Evolutionary conservation across 1,140 invertebrate genomes (phyloP), one percentile per base, ranked within the genome.

Genomic region (Drosophila ercepeae): DNA sequence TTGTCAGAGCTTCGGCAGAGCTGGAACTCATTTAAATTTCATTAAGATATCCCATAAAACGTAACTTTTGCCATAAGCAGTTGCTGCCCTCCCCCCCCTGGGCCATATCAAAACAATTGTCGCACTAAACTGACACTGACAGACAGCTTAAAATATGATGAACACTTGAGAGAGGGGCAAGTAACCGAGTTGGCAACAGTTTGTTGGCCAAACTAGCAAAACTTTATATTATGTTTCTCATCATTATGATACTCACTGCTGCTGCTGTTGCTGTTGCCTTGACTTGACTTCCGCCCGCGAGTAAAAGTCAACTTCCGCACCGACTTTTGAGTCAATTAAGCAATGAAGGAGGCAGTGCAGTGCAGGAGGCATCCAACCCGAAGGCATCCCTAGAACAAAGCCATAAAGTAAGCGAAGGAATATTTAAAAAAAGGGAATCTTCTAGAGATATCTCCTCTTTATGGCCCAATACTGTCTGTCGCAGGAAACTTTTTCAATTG

Each of bases 291-390:
- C 78, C 78, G 78, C 52, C 69, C 63, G 69, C 75, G 69, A 78
- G 57, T 82, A 76, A 76, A 77, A 82, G 39, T 58, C 63, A 68
- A 83, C 78, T 82, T 82, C 78, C 78, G 78, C 58, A 36, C 65
- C 55, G 76, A 81, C 71, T 79, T 75, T 81, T 75, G 71, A 82
- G 74, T 73, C 78, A 82, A 77, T 82, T 77, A 77, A 82, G 64
- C 74, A 73, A 68, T 74, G 71, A n/a, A n/a, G n/a, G n/a, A n/a
- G n/a, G n/a, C n/a, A n/a, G n/a, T n/a, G n/a, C n/a, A n/a, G n/a
- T n/a, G n/a, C n/a, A n/a, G n/a, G n/a, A n/a, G n/a, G n/a, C n/a
- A n/a, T n/a, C n/a, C n/a, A n/a, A n/a, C n/a, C 42, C 21, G 21
- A 32, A n/a, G 9, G 29, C 29, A 32, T 9, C 29, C 29, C 29